A percentile compares a stretch with the other conserved stretches of the same genome.
Evolutionary conservation across 2,113 vertebrate species (phyloP).

Genomic region (Prietella phreatophila): DNA sequence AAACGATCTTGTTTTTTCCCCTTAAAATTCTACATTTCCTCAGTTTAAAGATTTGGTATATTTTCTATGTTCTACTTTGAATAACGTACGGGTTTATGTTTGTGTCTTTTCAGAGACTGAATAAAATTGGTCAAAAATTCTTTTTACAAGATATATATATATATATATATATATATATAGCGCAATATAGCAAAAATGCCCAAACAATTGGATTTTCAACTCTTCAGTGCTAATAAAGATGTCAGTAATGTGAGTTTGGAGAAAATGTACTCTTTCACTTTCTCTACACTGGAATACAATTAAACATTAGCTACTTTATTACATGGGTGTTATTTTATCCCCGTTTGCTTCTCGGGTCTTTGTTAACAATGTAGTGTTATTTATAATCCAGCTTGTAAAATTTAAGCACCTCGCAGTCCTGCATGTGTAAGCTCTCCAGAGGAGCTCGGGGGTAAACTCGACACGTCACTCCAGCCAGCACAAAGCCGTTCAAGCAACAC

Average conservation of each 20-base stretch:
- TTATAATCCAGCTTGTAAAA: slow-evolving; percentile 64
- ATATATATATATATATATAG: no score
- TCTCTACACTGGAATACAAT: slow-evolving; percentile 15
- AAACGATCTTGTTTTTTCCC: no score
- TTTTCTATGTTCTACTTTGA: no score
- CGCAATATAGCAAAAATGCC: neutral
- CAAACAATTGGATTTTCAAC: neutral
- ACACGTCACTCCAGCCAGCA: slow-evolving; percentile 62
- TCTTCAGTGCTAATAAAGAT: neutral
- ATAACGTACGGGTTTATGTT: no score
- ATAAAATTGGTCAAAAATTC: neutral
- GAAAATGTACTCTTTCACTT: slow-evolving; percentile 11
- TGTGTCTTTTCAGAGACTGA: neutral
- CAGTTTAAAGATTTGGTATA: no score
- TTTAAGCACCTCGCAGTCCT: slow-evolving; percentile 64
- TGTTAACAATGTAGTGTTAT: slow-evolving; percentile 71
- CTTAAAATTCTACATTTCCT: no score
- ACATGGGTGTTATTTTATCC: slow-evolving; percentile 41
- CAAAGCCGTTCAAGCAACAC: slow-evolving; percentile 42
- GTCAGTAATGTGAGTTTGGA: slow-evolving; percentile 22
- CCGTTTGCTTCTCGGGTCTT: slow-evolving; percentile 68
- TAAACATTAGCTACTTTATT: slow-evolving; percentile 46
- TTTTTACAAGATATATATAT: neutral
- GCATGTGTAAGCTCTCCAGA: slow-evolving; percentile 63
- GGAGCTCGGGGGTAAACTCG: slow-evolving; percentile 63